Evolutionary conservation across 23 tunicate genomes (phyloP).

Genomic region (Diplosoma virens): DNA sequence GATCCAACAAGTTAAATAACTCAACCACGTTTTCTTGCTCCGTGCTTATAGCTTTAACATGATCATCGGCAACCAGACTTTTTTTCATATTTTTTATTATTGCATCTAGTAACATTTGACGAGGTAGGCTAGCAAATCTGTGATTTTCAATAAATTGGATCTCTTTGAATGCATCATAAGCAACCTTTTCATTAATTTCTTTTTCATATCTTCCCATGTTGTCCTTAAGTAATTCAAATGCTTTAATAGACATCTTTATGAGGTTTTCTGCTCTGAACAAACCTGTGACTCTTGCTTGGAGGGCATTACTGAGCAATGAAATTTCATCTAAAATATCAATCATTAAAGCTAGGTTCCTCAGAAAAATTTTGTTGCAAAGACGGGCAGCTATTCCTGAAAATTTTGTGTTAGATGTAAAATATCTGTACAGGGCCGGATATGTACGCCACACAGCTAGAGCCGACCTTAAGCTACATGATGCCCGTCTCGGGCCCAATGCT

Average conservation of each 20-base stretch:
- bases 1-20: slow-evolving; percentile 25
- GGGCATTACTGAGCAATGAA: slow-evolving; percentile 16
- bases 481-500: slow-evolving; percentile 32
- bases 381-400: slow-evolving; percentile 29
- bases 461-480: slow-evolving; percentile 22
- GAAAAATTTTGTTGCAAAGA: slow-evolving; percentile 29
- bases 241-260: slow-evolving; percentile 27
- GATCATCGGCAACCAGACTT: slow-evolving; percentile 1
- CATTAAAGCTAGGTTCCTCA: slow-evolving; percentile 24
- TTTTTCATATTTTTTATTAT: slow-evolving; percentile 33
- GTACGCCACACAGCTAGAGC: slow-evolving; percentile 44
- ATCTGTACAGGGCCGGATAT: slow-evolving; percentile 32
- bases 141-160: slow-evolving; percentile 30
- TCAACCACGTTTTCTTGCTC: slow-evolving; percentile 12
- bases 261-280: slow-evolving; percentile 10
- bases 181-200: not conserved
- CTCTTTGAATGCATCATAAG: slow-evolving; percentile 19
- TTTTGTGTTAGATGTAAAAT: slow-evolving; percentile 9
- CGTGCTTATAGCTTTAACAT: not conserved
- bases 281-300: slow-evolving; percentile 13
- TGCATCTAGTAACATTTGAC: slow-evolving; percentile 41
- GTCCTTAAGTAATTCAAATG: slow-evolving; percentile 23
- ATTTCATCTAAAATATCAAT: slow-evolving; percentile 34
- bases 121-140: slow-evolving; percentile 37
- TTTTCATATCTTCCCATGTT: slow-evolving; percentile 30